Conservation (phyloP, 2,797 vertebrate species). For the Anomalospiza imberbis region DNA sequence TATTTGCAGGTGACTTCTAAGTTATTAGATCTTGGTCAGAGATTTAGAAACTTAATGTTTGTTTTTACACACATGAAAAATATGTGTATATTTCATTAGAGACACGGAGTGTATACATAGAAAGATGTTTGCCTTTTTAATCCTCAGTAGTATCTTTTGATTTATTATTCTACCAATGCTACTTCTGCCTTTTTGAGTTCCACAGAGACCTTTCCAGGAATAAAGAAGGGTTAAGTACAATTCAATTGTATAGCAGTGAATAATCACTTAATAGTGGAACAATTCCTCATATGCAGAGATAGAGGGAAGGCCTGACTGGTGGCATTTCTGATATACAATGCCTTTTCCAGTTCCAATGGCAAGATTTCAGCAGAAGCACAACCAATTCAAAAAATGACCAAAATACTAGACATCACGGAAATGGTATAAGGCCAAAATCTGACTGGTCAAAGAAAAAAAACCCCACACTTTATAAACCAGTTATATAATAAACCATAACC, state of each 20-base stretch:
- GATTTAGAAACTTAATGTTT: not conserved
- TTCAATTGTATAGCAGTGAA: not conserved
- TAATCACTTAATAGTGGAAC: not conserved
- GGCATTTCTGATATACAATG: not conserved
- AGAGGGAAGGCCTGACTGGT: not conserved
- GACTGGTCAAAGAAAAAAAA: not conserved
- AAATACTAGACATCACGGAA: not conserved
- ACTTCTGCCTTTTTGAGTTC: not conserved
- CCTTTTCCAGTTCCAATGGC: not conserved
- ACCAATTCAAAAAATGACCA: not conserved
- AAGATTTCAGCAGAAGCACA: not conserved
- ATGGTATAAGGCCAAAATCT: not conserved
- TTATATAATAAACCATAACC: not conserved
- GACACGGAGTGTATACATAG: not conserved
- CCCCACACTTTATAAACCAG: not conserved
- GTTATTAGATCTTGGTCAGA: not conserved
- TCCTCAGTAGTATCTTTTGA: not conserved
- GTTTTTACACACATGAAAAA: not conserved
- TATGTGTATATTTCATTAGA: not conserved
- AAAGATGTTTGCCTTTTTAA: not conserved
- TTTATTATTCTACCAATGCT: not conserved
- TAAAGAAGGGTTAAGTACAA: not conserved
- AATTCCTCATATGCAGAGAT: not conserved
- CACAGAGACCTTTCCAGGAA: not conserved
- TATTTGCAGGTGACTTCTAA: not conserved